Conservation (phyloP, 2,797 vertebrate species). For the Neomorphus geoffroyi region DNA sequence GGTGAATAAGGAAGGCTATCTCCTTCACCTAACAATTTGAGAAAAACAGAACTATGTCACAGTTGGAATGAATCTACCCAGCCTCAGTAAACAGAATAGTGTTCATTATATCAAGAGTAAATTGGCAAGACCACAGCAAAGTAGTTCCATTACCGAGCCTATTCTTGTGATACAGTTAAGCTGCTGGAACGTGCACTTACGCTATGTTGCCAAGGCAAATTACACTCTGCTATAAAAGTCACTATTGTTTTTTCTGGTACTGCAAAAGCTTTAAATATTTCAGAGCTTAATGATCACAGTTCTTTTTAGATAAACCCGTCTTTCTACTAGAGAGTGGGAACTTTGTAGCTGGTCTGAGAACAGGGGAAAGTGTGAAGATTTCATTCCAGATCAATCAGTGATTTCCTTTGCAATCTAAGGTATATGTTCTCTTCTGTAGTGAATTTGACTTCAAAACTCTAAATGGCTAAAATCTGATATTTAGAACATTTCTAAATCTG, state of each 20-base stretch:
- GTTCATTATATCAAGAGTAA: background rate
- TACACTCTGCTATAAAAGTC: slow-evolving; percentile 23
- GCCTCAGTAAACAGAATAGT: background rate
- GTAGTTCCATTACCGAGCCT: slow-evolving; percentile 39
- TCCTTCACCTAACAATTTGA: background rate
- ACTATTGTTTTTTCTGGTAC: slow-evolving; percentile 24
- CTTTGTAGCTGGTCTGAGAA: background rate
- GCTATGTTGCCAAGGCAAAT: slow-evolving; percentile 54
- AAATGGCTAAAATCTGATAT: background rate
- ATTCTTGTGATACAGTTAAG: slow-evolving; percentile 63
- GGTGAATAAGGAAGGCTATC: background rate
- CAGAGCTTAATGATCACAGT: slow-evolving; percentile 34
- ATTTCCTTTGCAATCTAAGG: background rate
- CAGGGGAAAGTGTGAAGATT: background rate
- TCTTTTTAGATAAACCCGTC: slow-evolving; percentile 38
- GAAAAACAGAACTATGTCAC: background rate
- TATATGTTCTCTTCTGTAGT: background rate
- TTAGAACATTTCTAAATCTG: background rate
- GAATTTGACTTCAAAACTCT: background rate
- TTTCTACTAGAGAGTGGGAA: background rate
- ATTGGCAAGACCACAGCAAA: slow-evolving; percentile 3
- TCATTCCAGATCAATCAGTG: background rate
- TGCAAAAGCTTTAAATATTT: slow-evolving; percentile 35
- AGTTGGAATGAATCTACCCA: background rate
- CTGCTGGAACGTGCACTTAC: slow-evolving; percentile 57